These are phyloP conservation scores for Eumaeus atala DNA, from an alignment of 1,140 invertebrate species.

Conservation along the genomic window DNA sequence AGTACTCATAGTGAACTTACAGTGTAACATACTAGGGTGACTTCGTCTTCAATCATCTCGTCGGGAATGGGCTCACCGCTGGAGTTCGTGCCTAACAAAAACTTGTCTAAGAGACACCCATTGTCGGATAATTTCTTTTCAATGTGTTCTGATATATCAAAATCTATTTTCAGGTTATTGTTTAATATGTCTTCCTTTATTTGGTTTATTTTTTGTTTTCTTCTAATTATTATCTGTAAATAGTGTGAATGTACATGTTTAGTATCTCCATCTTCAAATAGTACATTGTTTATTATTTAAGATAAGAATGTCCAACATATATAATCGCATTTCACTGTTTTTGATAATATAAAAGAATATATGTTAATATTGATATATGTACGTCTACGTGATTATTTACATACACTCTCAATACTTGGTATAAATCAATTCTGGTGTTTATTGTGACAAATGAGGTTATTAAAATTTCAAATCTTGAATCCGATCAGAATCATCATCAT, in stretches of 20 bases:
- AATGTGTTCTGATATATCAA: slow-evolving; percentile 3
- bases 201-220: slow-evolving; percentile 20
- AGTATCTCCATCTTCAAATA: too few species aligned
- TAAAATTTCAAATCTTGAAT: too few species aligned
- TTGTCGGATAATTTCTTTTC: slow-evolving; percentile 25
- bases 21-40: slow-evolving; percentile 33
- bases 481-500: too few species aligned
- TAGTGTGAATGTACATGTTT: not conserved
- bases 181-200: slow-evolving; percentile 21
- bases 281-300: too few species aligned
- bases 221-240: slow-evolving; percentile 24
- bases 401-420: too few species aligned
- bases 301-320: too few species aligned
- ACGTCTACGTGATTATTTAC: too few species aligned
- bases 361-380: too few species aligned
- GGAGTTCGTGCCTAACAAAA: slow-evolving; percentile 25
- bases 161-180: slow-evolving; percentile 20
- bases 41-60: slow-evolving; percentile 36
- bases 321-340: too few species aligned
- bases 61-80: slow-evolving; percentile 28
- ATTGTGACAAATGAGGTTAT: too few species aligned
- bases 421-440: too few species aligned
- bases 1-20: slow-evolving; percentile 20
- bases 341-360: too few species aligned
- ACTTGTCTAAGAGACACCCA: slow-evolving; percentile 34